Conservation (phyloP, 2,797 vertebrate species). For the Macropodus opercularis region DNA sequence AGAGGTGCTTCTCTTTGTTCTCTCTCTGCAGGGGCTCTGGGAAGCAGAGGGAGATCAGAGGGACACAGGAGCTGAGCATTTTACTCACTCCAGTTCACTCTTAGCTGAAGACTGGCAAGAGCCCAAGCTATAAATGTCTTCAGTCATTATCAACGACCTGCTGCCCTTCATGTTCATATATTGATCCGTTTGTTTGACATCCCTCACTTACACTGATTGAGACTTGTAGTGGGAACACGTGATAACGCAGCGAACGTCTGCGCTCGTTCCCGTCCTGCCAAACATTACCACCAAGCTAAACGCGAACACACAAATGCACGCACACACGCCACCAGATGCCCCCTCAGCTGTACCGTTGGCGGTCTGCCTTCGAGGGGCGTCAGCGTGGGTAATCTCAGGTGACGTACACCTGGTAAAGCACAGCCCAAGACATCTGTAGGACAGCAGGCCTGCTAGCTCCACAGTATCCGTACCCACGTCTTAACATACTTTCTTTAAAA, state of each 20-base stretch:
- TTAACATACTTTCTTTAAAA: constrained; percentile 34
- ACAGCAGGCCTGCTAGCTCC: constrained; percentile 75
- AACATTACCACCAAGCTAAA: constrained; percentile 51
- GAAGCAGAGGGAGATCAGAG: constrained; percentile 70
- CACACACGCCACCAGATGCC: constrained; percentile 88
- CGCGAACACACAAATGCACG: constrained; percentile 5
- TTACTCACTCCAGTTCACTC: constrained; percentile 75
- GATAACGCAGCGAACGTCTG: constrained; percentile 28
- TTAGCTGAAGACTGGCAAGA: constrained; percentile 54
- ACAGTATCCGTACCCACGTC: constrained; percentile 43
- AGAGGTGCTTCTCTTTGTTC: constrained; percentile 74
- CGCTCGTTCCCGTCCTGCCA: constrained; percentile 37
- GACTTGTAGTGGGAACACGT: constrained; percentile 9
- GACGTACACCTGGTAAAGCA: constrained; percentile 93
- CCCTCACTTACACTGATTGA: constrained; percentile 15
- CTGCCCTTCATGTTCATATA: constrained; percentile 34
- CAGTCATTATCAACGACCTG: constrained; percentile 48
- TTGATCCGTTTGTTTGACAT: constrained; percentile 34
- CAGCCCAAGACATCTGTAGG: constrained; percentile 91
- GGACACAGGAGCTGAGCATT: constrained; percentile 63
- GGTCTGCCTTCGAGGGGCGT: constrained; percentile 83
- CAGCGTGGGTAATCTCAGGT: constrained; percentile 91
- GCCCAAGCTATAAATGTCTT: constrained; percentile 57
- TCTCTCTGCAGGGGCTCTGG: constrained; percentile 71
- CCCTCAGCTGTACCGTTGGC: constrained; percentile 84